Conservation (phyloP, 2,888 invertebrate species). For the Calameuta idolon region DNA sequence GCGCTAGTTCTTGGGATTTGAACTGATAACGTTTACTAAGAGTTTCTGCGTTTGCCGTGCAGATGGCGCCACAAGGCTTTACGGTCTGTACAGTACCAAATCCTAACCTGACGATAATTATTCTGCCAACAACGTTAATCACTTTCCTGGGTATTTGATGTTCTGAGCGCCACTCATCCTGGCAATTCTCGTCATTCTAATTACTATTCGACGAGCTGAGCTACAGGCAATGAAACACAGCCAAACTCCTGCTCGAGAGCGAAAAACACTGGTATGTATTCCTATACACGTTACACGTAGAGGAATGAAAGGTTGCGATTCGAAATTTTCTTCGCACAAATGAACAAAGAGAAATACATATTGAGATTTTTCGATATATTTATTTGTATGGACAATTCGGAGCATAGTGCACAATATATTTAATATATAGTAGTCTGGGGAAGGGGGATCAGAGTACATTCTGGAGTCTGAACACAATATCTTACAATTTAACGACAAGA, state of each 20-base stretch:
- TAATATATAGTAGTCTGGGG: conserved; percentile 53
- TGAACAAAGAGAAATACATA: conserved; percentile 2
- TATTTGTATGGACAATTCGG: conserved; percentile 65
- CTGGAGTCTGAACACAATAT: conserved; percentile 64
- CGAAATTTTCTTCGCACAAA: not conserved
- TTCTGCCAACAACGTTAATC: not conserved
- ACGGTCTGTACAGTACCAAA: not conserved
- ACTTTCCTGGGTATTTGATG: not conserved
- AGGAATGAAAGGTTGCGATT: not conserved
- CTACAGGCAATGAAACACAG: not conserved
- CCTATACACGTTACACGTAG: not conserved
- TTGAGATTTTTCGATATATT: conserved; percentile 57
- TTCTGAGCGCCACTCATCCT: not conserved
- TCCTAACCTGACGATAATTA: not conserved
- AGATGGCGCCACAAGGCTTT: not conserved
- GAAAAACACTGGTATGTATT: not conserved
- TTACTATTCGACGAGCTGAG: not conserved
- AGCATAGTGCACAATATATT: conserved; percentile 64
- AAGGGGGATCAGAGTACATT: conserved; percentile 61
- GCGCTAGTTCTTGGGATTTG: not conserved
- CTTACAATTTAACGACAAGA: conserved; percentile 64
- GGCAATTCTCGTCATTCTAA: not conserved
- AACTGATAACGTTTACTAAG: not conserved
- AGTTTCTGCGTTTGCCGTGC: not conserved
- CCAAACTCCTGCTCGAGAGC: not conserved